Evolutionary conservation across 2,797 vertebrate species (phyloP), one percentile per base, ranked within the genome.

Genomic region (Rhinophrynus dorsalis): DNA sequence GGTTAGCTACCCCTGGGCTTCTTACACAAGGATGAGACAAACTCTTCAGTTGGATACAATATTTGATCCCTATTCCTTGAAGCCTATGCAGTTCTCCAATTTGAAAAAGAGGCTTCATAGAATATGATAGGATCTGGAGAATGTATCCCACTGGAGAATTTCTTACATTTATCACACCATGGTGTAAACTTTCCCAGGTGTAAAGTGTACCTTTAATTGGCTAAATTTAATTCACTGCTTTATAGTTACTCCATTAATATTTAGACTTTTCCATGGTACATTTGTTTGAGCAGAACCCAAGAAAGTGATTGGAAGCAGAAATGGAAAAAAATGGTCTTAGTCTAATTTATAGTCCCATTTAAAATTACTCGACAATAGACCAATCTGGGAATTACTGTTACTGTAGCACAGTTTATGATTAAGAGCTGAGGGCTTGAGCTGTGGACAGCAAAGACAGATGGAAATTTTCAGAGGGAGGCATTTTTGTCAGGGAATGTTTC

Each of bases 381-480:
- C 44, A 52, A 20, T 35, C 23, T 40, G 33, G 18, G 20, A 8
- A 15, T 26, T 69, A 40, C 26, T 38, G 33, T 17, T 64, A 13
- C 20, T 58, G 27, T 48, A 47, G 6, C 35, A 35, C 27, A 17
- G 17, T 38, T 52, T 17, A 26, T 52, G 54, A 26, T 48, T 57
- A 44, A 48, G 37, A 27, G 21, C 29, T 33, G 1, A 35, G 20
- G 33, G 48, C 11, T 11, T 33, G 37, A 30, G 35, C 13, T 21
- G 5, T 32, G 18, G 38, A 55, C 56, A 60, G 21, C 6, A 13
- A 57, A 40, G 33, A 56, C 50, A 69, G 35, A 44, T 67, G 67
- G 51, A 20, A 42, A 40, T 27, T 67, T 68, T 75, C 38, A 70
- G 30, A 51, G 10, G 15, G 33, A 26, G 33, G 50, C 50, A 59